Conservation (phyloP, 2,888 invertebrate genomes). For the Itoplectis maculator region DNA sequence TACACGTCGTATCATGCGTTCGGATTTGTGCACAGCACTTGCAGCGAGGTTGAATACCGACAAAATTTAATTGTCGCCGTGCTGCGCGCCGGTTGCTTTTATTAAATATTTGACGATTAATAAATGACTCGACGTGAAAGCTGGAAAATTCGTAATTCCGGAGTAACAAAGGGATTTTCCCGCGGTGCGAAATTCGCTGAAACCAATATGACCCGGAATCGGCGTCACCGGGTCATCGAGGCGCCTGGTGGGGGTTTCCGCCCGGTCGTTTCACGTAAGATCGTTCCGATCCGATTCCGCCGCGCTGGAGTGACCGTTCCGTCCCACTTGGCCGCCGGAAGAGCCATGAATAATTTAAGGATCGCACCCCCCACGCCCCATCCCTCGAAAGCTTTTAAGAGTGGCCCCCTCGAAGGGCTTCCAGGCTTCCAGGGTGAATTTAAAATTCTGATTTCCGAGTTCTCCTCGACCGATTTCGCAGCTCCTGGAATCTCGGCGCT, state of each 20-base stretch:
- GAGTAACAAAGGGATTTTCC: neutral
- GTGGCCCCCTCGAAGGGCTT: slow-evolving; percentile 72
- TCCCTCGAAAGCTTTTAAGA: slow-evolving; percentile 78
- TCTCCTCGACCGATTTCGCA: slow-evolving; percentile 62
- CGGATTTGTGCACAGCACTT: neutral
- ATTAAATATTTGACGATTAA: neutral
- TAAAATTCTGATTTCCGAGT: slow-evolving; percentile 79
- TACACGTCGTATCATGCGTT: slow-evolving; percentile 15
- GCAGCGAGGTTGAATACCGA: neutral
- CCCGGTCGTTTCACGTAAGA: slow-evolving; percentile 34
- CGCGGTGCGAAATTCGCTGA: neutral
- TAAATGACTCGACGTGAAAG: neutral
- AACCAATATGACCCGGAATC: neutral
- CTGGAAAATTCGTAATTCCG: neutral
- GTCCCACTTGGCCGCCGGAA: slow-evolving; percentile 14
- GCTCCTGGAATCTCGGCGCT: slow-evolving; percentile 2
- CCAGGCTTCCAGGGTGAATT: slow-evolving; percentile 70
- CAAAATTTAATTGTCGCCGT: neutral
- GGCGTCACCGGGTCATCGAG: neutral
- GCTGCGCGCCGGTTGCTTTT: no score
- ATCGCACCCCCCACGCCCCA: no score
- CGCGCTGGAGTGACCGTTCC: slow-evolving; percentile 32
- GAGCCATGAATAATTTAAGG: slow-evolving; percentile 80
- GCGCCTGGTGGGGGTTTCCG: neutral
- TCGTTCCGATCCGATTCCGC: slow-evolving; percentile 46